Base-by-base conservation (phyloP, 2,888 invertebrate species). In the Agelastica alni region DNA sequence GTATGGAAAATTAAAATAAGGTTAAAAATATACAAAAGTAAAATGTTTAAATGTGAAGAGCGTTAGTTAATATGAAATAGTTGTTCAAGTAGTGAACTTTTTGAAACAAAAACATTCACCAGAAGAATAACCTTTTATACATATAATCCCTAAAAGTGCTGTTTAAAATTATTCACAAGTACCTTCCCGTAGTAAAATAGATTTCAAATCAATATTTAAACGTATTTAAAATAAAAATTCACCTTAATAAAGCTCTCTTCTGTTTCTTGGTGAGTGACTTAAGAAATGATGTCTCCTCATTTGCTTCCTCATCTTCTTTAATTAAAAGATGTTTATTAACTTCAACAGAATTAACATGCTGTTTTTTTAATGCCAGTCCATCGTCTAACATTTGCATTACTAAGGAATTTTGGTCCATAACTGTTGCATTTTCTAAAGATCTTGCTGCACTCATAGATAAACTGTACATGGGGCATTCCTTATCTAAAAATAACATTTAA, bases 401-500 rank as follows among this genome's bases (percentile, higher is more conserved):
- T 47, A 96, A 74, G 6, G 85, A 84, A 14, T 86, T 80, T 44
- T 89, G 86, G 72, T 87, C 87, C 31, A 88, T 82, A 34, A 86
- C 82, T 63, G 82, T 80, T 47, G 83, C 80, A 52, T 60, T 67
- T 72, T 88, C 88, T 10, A 86, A 73, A 32, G 89, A 88, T 61
- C 89, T 82, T 1, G 91, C 90, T 62, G 89, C 89, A 71, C 89
- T 89, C 87, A 88, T 91, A 22, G 86, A 90, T 68, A 86, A 83
- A 72, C 87, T 88, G 76, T 87, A 99, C 81, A 99, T 85, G 3
- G 96, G 92, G 77, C 99, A 99, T 78, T 99, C 97, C 69, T 93
- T 91, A 74, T 96, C 96, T 81, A 78, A 64, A 75, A 76, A 59
- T n/a, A n/a, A n/a, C n/a, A n/a, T n/a, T n/a, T n/a, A n/a, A n/a